A percentile compares a stretch with the other conserved stretches of the same genome.
These are phyloP conservation scores for Crotalus tigris DNA, from an alignment of 2,113 vertebrate genomes.

Conservation along the genomic window DNA sequence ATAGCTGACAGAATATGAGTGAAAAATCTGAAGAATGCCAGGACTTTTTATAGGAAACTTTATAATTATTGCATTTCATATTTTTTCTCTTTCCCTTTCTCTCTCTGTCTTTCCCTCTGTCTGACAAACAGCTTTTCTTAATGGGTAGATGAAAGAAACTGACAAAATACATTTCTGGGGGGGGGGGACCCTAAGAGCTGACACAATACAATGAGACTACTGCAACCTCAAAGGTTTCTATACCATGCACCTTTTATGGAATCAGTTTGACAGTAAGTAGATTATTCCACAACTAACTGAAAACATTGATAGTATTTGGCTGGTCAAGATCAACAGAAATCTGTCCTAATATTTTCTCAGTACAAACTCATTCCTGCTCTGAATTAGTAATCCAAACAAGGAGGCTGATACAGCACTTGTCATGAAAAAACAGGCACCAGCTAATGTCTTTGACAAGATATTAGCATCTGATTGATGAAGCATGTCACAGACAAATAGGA, in stretches of 20 bases:
- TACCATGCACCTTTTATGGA: slow-evolving; percentile 24
- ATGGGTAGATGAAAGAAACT: slow-evolving; percentile 20
- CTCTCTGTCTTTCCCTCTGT: slow-evolving; percentile 16
- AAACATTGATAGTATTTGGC: neutral
- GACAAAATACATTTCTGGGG: slow-evolving; percentile 34
- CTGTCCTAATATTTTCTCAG: slow-evolving; percentile 9
- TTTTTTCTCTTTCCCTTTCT: slow-evolving; percentile 13
- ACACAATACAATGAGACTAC: neutral
- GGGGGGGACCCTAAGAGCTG: slow-evolving; percentile 30
- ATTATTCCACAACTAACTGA: slow-evolving; percentile 1
- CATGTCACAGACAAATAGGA: neutral
- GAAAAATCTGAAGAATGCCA: slow-evolving; percentile 8
- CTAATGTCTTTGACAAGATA: neutral
- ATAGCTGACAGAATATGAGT: slow-evolving; percentile 13
- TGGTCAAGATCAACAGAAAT: neutral
- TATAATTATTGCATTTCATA: slow-evolving; percentile 36
- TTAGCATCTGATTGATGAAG: neutral
- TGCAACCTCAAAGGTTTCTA: neutral
- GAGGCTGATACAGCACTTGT: neutral
- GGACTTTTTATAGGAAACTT: slow-evolving; percentile 35
- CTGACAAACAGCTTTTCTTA: slow-evolving; percentile 30
- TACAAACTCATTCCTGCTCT: neutral
- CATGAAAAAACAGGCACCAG: neutral
- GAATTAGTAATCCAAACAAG: neutral
- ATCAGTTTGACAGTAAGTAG: neutral